phyloP scores from a whole-genome alignment of 2,113 vertebrate genomes.

The Labeo rohita region DNA sequence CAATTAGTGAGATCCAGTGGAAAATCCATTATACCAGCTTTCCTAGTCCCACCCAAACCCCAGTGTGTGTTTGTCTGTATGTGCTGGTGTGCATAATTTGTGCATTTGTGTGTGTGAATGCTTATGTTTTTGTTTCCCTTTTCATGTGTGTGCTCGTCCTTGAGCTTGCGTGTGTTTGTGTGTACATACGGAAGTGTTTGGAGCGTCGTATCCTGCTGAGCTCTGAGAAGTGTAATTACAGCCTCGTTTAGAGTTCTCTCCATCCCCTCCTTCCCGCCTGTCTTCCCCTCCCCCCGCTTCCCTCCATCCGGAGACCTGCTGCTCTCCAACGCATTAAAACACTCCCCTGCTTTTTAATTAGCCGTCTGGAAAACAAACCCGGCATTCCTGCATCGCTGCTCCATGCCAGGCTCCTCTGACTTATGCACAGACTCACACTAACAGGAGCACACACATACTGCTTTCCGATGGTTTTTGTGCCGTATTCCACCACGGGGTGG shows the following conservation, averaged over 20 bases:
- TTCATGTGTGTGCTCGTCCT: background rate
- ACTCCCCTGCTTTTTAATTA: conserved; percentile 77
- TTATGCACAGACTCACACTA: conserved; percentile 30
- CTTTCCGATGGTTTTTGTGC: background rate
- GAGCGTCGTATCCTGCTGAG: conserved; percentile 63
- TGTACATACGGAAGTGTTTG: conserved; percentile 60
- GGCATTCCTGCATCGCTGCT: conserved; percentile 73
- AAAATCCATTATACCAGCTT: conserved; percentile 52
- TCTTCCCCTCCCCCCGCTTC: conserved; percentile 56
- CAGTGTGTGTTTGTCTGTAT: conserved; percentile 7
- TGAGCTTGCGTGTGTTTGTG: conserved; percentile 24
- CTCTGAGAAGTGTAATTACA: conserved; percentile 75
- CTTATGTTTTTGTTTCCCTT: conserved; percentile 22
- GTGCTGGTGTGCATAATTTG: conserved; percentile 15
- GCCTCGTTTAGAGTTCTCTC: conserved; percentile 60
- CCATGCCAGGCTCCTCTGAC: conserved; percentile 36
- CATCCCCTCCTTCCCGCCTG: conserved; percentile 37
- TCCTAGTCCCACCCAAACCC: conserved; percentile 9
- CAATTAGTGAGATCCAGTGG: conserved; percentile 51
- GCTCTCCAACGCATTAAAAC: conserved; percentile 77
- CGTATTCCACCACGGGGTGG: conserved; percentile 43
- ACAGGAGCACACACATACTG: conserved; percentile 45
- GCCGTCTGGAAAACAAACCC: conserved; percentile 74
- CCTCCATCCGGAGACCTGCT: conserved; percentile 79
- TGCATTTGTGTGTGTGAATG: conserved; percentile 34